Evolutionary conservation across 2,888 invertebrate genomes (phyloP), one percentile per base, ranked within the genome.

Genomic region (Clostera curtula): DNA sequence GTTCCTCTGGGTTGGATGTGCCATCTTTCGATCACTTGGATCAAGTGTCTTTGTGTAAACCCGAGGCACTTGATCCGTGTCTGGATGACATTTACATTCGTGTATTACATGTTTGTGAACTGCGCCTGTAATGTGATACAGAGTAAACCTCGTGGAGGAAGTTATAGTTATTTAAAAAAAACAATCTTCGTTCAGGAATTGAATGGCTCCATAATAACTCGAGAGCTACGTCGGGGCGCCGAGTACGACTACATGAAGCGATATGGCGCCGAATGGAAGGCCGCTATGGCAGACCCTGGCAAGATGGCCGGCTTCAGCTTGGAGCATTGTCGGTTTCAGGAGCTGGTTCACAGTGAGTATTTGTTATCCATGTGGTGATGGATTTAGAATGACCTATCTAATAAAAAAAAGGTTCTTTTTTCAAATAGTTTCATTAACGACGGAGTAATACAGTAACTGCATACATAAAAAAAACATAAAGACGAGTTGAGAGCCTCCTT

Each of bases 241-340:
- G 96, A 97, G 56, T 92, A 95, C 36, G 97, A 97, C 76, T 96
- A 97, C 55, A 74, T 97, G 68, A 96, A 96, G 68, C 87, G 89
- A 11, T 90, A 90, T 67, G 93, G 93, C 0, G 71, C 86, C 0
- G 89, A 90, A 34, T 95, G 93, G 92, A 71, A 90, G 25, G 5
- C 32, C 1, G 84, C 86, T 0, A 86, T 86, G 43, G 72, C 65
- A 7, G 82, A 79, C 36, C 67, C 70, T 0, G 72, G 76, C 25
- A 61, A 68, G 19, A 85, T 77, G 31, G 47, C 51, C 1, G 74
- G 79, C 17, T 95, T 96, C 63, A 70, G 88, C 18, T 51, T 70
- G 4, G 86, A 88, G 36, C 94, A 96, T 76, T 93, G 93, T 32
- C 86, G 94, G 31, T 97, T 93, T 72, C 70, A 87, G 10, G 77